Base-by-base conservation (phyloP, 2,888 invertebrate genomes). In the Nipponacmea schrenckii region DNA sequence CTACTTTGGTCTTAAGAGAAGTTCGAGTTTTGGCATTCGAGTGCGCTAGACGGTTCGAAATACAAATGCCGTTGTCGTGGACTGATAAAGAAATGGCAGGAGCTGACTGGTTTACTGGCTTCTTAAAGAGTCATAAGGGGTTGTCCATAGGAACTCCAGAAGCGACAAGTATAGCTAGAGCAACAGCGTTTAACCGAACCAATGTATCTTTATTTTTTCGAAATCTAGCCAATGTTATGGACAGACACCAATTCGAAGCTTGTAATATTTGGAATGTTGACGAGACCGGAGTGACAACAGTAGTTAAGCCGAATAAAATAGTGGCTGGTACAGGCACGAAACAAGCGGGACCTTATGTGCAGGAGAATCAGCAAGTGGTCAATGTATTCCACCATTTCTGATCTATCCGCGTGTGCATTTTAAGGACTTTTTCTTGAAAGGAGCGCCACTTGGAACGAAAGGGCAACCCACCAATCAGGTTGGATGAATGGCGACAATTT, bases 171-270 rank as follows among this genome's bases (percentile, higher is more conserved):
- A 20, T 80, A 12, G 64, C 68, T n/a, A 62, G 77, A 27, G 77
- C 75, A 62, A 75, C 77, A 50, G 65, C 65, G 15, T 78, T 78
- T 39, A 80, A 80, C 46, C 50, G 64, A 17, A 27, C 27, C 1
- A 74, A 75, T 68, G 76, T 79, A 1, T 15, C 26, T 10, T 20
- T 67, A 7, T 78, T 76, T 44, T 78, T 70, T 56, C 48, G 62
- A 10, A 77, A 77, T 20, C 68, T 79, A 20, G 68, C 20, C 27
- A 26, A 50, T n/a, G 75, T 76, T 0, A 71, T 79, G 68, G 67
- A 75, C 62, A 27, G 65, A 50, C 26, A 79, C 50, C 56, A 72
- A 7, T 67, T 74, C 50, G 62, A 48, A 26, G 24, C 70, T 15
- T 14, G 45, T 48, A 56, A 74, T 3, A 74, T 79, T 12, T 79